Percentiles rank a stretch among this genome's conserved stretches.
phyloP scores from a whole-genome alignment of 2,113 vertebrate genomes.

The Tachysurus fulvidraco region DNA sequence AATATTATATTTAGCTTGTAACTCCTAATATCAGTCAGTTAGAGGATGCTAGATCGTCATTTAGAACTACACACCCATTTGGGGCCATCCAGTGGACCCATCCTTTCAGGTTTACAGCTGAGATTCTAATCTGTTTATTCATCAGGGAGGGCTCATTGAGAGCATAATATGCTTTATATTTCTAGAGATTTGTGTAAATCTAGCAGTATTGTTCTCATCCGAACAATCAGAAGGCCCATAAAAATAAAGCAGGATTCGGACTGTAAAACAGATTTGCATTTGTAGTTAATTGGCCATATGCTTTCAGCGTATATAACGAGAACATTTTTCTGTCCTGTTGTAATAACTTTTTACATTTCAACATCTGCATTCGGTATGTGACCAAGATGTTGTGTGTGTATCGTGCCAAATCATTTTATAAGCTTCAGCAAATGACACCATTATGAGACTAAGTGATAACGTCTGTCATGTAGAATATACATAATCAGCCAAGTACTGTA shows the following conservation, averaged over 20 bases:
- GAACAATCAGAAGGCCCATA: not conserved
- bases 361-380: conserved; percentile 21
- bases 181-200: conserved; percentile 1
- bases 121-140: conserved; percentile 3
- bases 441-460: not conserved
- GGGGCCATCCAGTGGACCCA: not conserved
- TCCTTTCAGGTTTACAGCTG: not conserved
- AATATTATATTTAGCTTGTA: not conserved
- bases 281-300: conserved; percentile 56
- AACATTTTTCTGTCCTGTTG: conserved; percentile 25
- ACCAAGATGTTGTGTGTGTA: not conserved
- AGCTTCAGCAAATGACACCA: not conserved
- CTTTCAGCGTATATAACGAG: conserved; percentile 31
- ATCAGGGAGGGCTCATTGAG: not conserved
- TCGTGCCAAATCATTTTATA: not conserved
- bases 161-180: not conserved
- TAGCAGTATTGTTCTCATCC: conserved; percentile 6
- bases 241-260: conserved; percentile 40
- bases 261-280: conserved; percentile 51
- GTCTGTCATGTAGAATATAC: not conserved
- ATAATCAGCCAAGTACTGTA: not conserved
- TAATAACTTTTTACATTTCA: not conserved
- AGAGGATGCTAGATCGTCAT: not conserved
- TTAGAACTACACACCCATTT: not conserved
- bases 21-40: not conserved